Evolutionary conservation across 1,140 invertebrate genomes (phyloP).

Genomic region (Pogonomyrmex californicus): DNA sequence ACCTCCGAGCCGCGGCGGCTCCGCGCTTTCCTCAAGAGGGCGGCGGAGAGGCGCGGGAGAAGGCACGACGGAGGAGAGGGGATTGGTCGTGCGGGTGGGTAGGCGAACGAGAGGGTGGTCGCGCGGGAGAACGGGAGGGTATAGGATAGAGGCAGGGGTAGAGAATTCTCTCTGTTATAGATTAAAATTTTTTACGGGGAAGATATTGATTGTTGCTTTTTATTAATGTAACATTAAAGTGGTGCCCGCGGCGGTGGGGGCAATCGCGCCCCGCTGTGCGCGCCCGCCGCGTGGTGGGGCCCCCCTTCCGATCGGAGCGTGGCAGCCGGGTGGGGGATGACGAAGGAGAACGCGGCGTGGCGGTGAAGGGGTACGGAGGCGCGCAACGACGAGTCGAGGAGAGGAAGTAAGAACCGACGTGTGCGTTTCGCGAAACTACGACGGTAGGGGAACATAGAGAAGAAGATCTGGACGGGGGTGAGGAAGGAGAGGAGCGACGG

Average conservation of each 20-base stretch:
- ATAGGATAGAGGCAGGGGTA: conserved; percentile 59
- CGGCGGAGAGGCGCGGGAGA: conserved; percentile 66
- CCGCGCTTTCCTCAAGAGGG: conserved; percentile 78
- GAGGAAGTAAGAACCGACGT: conserved; percentile 65
- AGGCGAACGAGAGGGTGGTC: not conserved
- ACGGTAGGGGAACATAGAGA: conserved; percentile 41
- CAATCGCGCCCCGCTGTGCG: conserved; percentile 63
- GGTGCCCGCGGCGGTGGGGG: conserved; percentile 76
- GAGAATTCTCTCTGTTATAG: conserved; percentile 85
- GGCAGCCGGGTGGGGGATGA: conserved; percentile 59
- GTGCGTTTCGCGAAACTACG: conserved; percentile 56
- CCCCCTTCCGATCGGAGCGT: conserved; percentile 44
- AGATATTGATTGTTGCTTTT: conserved; percentile 87
- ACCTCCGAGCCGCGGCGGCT: conserved; percentile 67
- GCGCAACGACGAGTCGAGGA: conserved; percentile 47
- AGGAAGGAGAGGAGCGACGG: conserved; percentile 45
- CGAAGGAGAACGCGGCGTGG: conserved; percentile 50
- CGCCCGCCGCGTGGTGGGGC: conserved; percentile 55
- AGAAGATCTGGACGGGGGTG: conserved; percentile 43
- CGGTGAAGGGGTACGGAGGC: conserved; percentile 49
- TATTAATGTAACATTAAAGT: conserved; percentile 87
- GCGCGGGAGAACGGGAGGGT: not conserved
- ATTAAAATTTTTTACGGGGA: conserved; percentile 86
- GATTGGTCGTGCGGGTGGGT: not conserved
- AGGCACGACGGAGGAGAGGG: conserved; percentile 40